These are phyloP conservation scores for Agrotis exclamationis DNA, from an alignment of 2,888 invertebrate species.

Conservation along the genomic window DNA sequence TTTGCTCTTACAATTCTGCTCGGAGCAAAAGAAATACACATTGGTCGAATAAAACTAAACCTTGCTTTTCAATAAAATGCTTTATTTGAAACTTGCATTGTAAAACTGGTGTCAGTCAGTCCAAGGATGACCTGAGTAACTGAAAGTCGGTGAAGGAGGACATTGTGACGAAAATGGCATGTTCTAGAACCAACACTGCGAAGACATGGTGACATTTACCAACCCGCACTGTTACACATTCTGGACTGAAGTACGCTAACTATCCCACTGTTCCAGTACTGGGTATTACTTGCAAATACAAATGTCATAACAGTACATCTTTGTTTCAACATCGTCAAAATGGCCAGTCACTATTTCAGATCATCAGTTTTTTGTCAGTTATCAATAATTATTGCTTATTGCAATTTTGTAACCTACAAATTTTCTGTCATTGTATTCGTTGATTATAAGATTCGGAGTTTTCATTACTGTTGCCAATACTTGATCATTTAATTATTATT, in stretches of 20 bases:
- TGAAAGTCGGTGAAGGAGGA: not conserved
- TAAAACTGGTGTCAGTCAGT: not conserved
- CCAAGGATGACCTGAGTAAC: not conserved
- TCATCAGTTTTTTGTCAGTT: constrained; percentile 23
- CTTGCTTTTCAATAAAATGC: not conserved
- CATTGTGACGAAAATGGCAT: too few species aligned
- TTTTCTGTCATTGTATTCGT: constrained; percentile 39
- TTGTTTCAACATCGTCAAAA: constrained; percentile 19
- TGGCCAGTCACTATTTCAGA: not conserved
- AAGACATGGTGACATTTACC: too few species aligned
- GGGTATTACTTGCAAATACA: not conserved
- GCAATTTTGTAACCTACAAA: constrained; percentile 28
- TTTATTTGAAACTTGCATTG: not conserved
- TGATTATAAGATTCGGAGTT: constrained; percentile 2
- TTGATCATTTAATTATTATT: constrained; percentile 29
- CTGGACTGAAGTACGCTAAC: too few species aligned
- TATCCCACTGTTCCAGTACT: too few species aligned
- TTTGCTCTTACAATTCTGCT: constrained; percentile 30
- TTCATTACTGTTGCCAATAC: constrained; percentile 40
- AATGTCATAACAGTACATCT: not conserved
- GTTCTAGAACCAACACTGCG: too few species aligned
- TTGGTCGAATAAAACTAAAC: not conserved
- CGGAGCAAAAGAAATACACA: constrained; percentile 15
- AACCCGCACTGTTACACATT: too few species aligned
- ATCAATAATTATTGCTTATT: constrained; percentile 32